A percentile compares a stretch with the other conserved stretches of the same genome.
These are phyloP conservation scores for Pyrgilauda ruficollis DNA, from an alignment of 2,113 vertebrate species.

Conservation along the genomic window DNA sequence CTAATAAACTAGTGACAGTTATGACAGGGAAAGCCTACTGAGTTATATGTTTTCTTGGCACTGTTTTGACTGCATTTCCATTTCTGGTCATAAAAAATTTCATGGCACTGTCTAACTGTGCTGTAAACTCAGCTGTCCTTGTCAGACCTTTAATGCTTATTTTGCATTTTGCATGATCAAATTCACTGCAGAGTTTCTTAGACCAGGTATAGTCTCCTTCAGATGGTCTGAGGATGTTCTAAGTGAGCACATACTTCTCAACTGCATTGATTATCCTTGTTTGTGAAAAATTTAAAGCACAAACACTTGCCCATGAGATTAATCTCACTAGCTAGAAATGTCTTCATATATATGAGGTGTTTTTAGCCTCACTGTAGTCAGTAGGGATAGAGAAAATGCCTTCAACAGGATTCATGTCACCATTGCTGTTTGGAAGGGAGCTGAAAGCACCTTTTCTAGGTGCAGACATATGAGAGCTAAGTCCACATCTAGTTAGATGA, in stretches of 20 bases:
- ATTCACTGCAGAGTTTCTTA: background rate
- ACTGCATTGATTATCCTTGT: background rate
- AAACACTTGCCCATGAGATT: background rate
- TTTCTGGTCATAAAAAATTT: background rate
- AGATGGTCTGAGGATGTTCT: background rate
- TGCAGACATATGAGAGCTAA: background rate
- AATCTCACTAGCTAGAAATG: background rate
- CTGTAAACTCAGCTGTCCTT: background rate
- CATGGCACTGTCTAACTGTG: background rate
- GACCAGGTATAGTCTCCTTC: background rate
- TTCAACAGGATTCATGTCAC: background rate
- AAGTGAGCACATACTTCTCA: background rate
- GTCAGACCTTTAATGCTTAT: background rate
- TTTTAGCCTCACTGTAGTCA: background rate
- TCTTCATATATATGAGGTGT: background rate
- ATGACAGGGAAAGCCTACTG: background rate
- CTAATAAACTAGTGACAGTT: background rate
- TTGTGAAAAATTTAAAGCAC: background rate
- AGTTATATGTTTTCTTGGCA: background rate
- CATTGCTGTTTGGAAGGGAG: background rate
- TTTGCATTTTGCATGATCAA: background rate
- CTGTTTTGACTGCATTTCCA: background rate
- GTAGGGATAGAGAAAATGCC: background rate
- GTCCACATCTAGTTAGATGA: background rate
- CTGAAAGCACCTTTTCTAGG: background rate